A percentile compares a stretch with the other conserved stretches of the same genome.
Conservation (phyloP, 2,113 vertebrate genomes). For the Coregonus clupeaformis region DNA sequence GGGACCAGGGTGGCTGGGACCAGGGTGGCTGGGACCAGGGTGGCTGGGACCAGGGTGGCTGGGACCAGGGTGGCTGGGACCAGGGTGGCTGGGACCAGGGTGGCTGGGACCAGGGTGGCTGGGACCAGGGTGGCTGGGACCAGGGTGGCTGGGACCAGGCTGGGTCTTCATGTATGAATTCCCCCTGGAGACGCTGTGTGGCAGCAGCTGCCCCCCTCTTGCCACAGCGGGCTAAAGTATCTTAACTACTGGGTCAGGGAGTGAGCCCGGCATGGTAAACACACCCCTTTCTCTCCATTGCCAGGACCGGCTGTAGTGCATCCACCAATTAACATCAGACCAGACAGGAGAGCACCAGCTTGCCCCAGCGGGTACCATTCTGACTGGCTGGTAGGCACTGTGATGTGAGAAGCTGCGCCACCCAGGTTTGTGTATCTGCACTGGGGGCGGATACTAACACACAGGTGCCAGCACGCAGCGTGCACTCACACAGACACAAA, state of each 20-base stretch:
- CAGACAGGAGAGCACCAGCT: conserved; percentile 5
- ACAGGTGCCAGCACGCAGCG: conserved; percentile 4
- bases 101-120: too few species aligned
- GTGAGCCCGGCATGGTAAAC: too few species aligned
- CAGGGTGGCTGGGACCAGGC: too few species aligned
- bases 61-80: too few species aligned
- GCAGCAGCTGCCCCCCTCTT: conserved; percentile 36
- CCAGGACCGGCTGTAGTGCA: too few species aligned
- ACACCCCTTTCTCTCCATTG: too few species aligned
- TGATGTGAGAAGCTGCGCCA: background rate
- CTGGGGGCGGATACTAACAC: background rate
- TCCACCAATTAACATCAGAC: conserved; percentile 10
- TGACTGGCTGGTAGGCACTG: background rate
- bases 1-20: too few species aligned
- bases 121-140: too few species aligned
- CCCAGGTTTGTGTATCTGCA: conserved; percentile 11
- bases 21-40: too few species aligned
- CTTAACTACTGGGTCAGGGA: conserved; percentile 22
- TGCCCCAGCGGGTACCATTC: conserved; percentile 16
- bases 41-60: too few species aligned
- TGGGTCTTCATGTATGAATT: too few species aligned
- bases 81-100: too few species aligned
- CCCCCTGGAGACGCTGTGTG: conserved; percentile 5
- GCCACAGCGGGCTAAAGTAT: conserved; percentile 28
- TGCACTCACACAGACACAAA: conserved; percentile 10